A percentile compares a stretch with the other conserved stretches of the same genome.
Evolutionary conservation across 2,888 invertebrate species (phyloP).

Genomic region (Heteromyza rotundicornis): DNA sequence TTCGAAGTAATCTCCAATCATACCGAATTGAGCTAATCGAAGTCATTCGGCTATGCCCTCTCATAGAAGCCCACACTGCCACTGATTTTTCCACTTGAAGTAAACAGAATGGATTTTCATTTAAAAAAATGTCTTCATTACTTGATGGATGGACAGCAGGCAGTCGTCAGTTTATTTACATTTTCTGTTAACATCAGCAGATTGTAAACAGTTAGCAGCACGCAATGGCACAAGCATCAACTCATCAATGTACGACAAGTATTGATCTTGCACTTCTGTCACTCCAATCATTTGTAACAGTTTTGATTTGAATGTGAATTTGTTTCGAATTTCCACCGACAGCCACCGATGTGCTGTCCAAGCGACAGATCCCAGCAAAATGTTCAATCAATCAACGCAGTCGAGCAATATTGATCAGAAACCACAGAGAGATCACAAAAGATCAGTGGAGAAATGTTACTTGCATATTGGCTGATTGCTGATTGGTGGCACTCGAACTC

Average conservation of each 20-base stretch:
- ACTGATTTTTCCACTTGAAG: no score
- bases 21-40: no score
- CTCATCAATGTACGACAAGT: not conserved
- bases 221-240: not conserved
- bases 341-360: not conserved
- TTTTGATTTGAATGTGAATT: not conserved
- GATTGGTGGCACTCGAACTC: no score
- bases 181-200: not conserved
- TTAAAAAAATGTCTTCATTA: not conserved
- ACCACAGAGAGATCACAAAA: no score
- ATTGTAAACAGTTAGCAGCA: not conserved
- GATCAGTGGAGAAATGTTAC: not conserved
- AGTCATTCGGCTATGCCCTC: no score
- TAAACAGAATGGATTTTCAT: no score
- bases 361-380: not conserved
- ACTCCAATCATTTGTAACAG: not conserved
- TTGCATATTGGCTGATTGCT: no score
- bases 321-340: not conserved
- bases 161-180: not conserved
- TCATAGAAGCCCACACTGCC: no score
- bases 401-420: not conserved
- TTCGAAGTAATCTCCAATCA: no score
- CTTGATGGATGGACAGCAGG: not conserved
- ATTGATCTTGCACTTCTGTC: constrained; percentile 7
- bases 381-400: not conserved